phyloP scores from a whole-genome alignment of 2,113 vertebrate genomes.

The Ceyx melanurus region DNA sequence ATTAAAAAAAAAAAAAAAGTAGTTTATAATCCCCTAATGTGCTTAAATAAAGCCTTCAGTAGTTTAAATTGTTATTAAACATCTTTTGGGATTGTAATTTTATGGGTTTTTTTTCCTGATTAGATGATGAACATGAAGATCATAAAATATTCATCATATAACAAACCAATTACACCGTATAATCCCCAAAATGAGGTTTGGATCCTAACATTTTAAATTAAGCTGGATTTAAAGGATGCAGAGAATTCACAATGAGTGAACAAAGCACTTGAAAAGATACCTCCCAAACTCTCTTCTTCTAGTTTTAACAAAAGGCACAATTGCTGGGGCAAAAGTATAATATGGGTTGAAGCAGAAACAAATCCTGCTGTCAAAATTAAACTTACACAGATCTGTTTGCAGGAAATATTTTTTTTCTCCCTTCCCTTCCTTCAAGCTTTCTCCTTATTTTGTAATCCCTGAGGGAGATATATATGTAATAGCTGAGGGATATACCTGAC shows the following conservation, averaged over 20 bases:
- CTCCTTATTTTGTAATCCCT: not conserved
- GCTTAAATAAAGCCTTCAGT: constrained; percentile 67
- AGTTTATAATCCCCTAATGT: constrained; percentile 66
- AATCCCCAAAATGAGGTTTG: constrained; percentile 65
- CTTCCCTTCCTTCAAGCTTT: not conserved
- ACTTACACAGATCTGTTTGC: not conserved
- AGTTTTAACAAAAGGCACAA: not conserved
- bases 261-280: not conserved
- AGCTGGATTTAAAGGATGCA: constrained; percentile 21
- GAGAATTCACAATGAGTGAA: not conserved
- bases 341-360: not conserved
- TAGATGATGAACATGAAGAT: constrained; percentile 57
- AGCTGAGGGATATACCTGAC: not conserved
- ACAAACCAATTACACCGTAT: constrained; percentile 59
- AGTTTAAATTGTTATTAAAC: constrained; percentile 65
- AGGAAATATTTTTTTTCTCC: not conserved
- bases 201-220: constrained; percentile 42
- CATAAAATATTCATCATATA: constrained; percentile 71
- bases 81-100: constrained; percentile 66
- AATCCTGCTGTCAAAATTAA: not conserved
- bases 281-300: not conserved
- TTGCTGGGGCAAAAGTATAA: not conserved
- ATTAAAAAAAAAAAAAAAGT: constrained; percentile 67
- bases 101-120: constrained; percentile 52
- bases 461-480: too few species aligned